Percentiles rank a stretch among this genome's conserved stretches.
These are phyloP conservation scores for Acropora tenuis DNA, from an alignment of 64 coral and sea anemone species.

Conservation along the genomic window DNA sequence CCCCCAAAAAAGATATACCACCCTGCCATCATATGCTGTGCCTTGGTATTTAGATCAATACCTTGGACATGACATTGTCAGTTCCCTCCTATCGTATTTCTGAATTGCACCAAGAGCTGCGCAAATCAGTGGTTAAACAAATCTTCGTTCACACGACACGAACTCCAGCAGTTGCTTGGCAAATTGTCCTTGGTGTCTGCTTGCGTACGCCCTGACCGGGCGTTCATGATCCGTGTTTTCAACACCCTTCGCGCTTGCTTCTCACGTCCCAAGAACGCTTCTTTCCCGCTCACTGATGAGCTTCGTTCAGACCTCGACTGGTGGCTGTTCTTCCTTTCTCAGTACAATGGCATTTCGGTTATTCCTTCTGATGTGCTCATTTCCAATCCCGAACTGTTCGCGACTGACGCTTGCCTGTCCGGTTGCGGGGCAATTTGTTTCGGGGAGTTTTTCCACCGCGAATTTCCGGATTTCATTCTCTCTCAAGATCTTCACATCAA, in stretches of 20 bases:
- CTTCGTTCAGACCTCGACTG: no score
- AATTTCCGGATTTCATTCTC: no score
- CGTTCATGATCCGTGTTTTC: slow-evolving; percentile 45
- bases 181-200: slow-evolving; percentile 50
- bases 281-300: no score
- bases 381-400: no score
- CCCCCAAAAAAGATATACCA: slow-evolving; percentile 24
- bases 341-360: no score
- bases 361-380: no score
- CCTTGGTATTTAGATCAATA: slow-evolving; percentile 51
- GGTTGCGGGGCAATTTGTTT: no score
- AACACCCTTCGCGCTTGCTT: slow-evolving; percentile 24
- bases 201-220: slow-evolving; percentile 52
- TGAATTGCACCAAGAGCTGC: slow-evolving; percentile 37
- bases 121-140: background rate
- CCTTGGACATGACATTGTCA: slow-evolving; percentile 41
- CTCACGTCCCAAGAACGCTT: background rate
- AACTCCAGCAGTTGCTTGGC: slow-evolving; percentile 37
- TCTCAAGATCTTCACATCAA: no score
- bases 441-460: no score
- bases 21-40: slow-evolving; percentile 52
- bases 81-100: slow-evolving; percentile 28
- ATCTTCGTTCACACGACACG: background rate
- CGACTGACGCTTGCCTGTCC: no score
- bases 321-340: no score